Base-by-base conservation (phyloP, 1,140 invertebrate species). In the Bursaphelenchus mucronatus region DNA sequence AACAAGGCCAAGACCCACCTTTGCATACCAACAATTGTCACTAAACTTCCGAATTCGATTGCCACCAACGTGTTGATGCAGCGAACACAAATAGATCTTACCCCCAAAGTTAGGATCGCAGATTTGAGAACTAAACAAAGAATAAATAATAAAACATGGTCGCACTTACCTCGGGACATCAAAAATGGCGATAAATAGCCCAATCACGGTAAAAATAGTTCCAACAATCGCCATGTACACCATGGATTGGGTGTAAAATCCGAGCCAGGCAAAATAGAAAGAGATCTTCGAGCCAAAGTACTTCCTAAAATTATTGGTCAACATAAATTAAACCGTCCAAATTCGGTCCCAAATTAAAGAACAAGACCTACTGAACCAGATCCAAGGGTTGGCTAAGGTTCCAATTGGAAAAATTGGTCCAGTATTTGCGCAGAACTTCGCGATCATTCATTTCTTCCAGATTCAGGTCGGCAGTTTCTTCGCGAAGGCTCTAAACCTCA, bases 221-320 rank as follows among this genome's bases (percentile, higher is more conserved):
- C 53, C 53, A 55, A 55, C 21, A n/a, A 55, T 5, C n/a, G 53
- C n/a, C 13, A 40, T 19, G 21, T 39, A 55, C 6, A 21, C 8
- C 17, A 55, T 7, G 41, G 41, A 40, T n/a, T 21, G 7, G 5
- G 53, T 55, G 41, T 55, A 55, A 40, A 30, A 55, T 2, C 53
- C 53, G n/a, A 55, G 53, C 53, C 53, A 55, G 41, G 53, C 53
- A n/a, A 17, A 55, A 55, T 55, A 55, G 13, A 55, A 40, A 7
- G 21, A 21, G 8, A 55, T 3, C n/a, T 55, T n/a, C 6, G 53
- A 39, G 6, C 53, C 53, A 21, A 55, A 55, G 21, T 55, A 55
- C 21, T 40, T n/a, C n/a, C 39, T 55, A 49, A n/a, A n/a, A 51
- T 30, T 30, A 1, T 30, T 30, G 30, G 30, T 30, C 30, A 5